These are phyloP conservation scores for Watsonalla binaria DNA, from an alignment of 2,888 invertebrate genomes.

Conservation along the genomic window DNA sequence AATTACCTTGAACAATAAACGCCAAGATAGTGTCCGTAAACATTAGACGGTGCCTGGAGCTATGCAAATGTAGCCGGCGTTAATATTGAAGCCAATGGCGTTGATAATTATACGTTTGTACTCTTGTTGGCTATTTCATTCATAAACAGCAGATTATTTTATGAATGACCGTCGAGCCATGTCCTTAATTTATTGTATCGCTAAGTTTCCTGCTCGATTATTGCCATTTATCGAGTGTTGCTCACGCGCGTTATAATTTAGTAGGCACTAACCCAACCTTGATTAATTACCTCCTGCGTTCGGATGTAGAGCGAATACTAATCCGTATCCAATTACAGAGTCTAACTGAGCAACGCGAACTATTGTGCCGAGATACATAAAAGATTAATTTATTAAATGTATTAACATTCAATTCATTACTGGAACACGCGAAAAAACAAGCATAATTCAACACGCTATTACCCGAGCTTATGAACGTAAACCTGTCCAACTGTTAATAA, in stretches of 20 bases:
- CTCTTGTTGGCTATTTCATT: conserved; percentile 59
- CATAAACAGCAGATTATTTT: conserved; percentile 69
- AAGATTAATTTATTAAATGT: conserved; percentile 46
- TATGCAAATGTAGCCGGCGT: conserved; percentile 61
- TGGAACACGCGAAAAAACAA: conserved; percentile 49
- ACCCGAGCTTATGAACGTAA: conserved; percentile 57
- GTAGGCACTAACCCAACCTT: conserved; percentile 54
- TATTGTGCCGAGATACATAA: conserved; percentile 14
- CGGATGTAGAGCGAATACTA: conserved; percentile 34
- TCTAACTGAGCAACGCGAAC: conserved; percentile 4
- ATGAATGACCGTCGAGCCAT: conserved; percentile 64
- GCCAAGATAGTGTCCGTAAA: conserved; percentile 31
- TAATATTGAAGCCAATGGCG: conserved; percentile 57
- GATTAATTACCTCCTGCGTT: conserved; percentile 58
- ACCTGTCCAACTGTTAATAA: conserved; percentile 64
- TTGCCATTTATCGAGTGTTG: conserved; percentile 69
- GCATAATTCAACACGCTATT: conserved; percentile 51
- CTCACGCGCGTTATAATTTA: conserved; percentile 48
- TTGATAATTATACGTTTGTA: conserved; percentile 62
- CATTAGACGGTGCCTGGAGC: conserved; percentile 31
- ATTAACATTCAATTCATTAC: conserved; percentile 60
- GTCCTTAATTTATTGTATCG: conserved; percentile 61
- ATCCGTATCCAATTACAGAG: conserved; percentile 34
- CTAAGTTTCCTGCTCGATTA: conserved; percentile 61
- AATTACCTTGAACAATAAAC: conserved; percentile 53